Percentiles rank a stretch among this genome's conserved stretches.
Evolutionary conservation across 2,888 invertebrate species (phyloP).

Genomic region (Sphaeridia pumilis): DNA sequence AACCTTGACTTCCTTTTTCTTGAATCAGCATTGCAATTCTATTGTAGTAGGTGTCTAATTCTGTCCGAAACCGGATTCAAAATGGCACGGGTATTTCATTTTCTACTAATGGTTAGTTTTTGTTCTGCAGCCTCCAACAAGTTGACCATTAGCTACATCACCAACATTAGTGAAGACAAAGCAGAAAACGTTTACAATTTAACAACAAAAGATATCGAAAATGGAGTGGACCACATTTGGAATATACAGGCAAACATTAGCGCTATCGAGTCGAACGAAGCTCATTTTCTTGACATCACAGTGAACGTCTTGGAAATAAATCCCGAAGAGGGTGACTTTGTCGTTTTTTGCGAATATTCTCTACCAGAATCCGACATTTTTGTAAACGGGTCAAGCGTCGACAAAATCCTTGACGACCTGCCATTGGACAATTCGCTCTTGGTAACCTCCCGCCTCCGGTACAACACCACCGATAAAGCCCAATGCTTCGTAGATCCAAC

Average conservation of each 20-base stretch:
- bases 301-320: neutral
- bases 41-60: too few species aligned
- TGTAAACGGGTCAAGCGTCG: slow-evolving; percentile 3
- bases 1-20: too few species aligned
- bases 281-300: neutral
- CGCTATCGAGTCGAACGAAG: neutral
- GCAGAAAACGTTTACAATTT: too few species aligned
- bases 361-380: neutral
- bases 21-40: too few species aligned
- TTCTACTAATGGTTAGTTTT: too few species aligned
- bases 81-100: too few species aligned
- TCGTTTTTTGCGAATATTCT: slow-evolving; percentile 10
- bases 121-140: too few species aligned
- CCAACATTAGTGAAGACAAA: too few species aligned
- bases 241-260: neutral
- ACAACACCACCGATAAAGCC: neutral
- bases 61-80: too few species aligned
- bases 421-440: slow-evolving; percentile 9
- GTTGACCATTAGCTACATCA: too few species aligned
- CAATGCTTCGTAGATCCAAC: neutral
- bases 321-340: slow-evolving; percentile 7
- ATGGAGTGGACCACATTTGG: neutral
- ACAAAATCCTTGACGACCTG: slow-evolving; percentile 1
- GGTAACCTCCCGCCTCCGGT: neutral
- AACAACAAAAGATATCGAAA: too few species aligned